Evolutionary conservation across 2,888 invertebrate genomes (phyloP).

Genomic region (Melanargia galathea): DNA sequence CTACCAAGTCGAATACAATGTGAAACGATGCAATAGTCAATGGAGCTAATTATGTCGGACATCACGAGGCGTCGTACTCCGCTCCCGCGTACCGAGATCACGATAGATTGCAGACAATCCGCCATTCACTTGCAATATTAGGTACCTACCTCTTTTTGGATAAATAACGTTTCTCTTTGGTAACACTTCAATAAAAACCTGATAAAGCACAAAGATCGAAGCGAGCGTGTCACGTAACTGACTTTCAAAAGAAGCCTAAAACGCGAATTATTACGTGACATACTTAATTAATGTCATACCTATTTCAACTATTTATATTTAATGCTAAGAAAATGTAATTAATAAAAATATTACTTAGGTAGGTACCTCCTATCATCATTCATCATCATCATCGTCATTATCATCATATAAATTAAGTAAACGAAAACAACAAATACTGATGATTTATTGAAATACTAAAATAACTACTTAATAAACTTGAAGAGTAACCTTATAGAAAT

Average conservation of each 20-base stretch:
- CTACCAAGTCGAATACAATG: constrained; percentile 52
- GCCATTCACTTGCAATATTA: constrained; percentile 49
- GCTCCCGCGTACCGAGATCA: constrained; percentile 52
- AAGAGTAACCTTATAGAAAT: not conserved
- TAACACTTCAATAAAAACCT: not conserved
- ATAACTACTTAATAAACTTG: not conserved
- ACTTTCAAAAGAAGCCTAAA: not conserved
- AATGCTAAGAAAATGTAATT: too few relatives aligned
- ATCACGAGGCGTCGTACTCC: constrained; percentile 54
- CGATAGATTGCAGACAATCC: constrained; percentile 57
- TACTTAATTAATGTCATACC: too few relatives aligned
- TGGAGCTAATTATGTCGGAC: constrained; percentile 66
- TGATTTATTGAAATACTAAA: not conserved
- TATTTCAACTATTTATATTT: too few relatives aligned
- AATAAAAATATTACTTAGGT: too few relatives aligned
- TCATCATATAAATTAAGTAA: not conserved
- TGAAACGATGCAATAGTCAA: constrained; percentile 54
- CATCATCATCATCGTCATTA: too few relatives aligned
- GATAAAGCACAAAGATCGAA: constrained; percentile 4
- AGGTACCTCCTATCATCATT: too few relatives aligned
- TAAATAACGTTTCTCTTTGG: not conserved
- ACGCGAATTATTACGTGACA: too few relatives aligned
- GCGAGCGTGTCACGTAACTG: not conserved
- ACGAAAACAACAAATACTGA: not conserved
- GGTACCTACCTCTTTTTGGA: constrained; percentile 8